Evolutionary conservation across 2,888 invertebrate genomes (phyloP).

Genomic region (Macrosoma leucophasiata): DNA sequence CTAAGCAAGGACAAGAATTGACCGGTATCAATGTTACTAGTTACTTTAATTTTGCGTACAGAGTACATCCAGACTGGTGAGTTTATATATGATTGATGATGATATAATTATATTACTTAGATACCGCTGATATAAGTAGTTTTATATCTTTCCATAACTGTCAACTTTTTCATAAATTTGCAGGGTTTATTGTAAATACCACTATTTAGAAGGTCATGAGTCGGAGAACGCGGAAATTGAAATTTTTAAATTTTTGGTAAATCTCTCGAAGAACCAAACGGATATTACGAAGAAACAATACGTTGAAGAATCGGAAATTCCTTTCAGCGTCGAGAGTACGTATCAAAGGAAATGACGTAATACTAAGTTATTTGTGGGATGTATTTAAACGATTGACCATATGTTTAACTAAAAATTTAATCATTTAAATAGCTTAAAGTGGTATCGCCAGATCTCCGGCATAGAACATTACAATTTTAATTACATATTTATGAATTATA

Average conservation of each 20-base stretch:
- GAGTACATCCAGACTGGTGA: constrained; percentile 90
- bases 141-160: neutral
- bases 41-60: constrained; percentile 85
- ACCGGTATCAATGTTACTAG: constrained; percentile 82
- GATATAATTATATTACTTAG: neutral
- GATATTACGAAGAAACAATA: constrained; percentile 63
- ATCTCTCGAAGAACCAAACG: constrained; percentile 71
- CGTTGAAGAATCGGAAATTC: constrained; percentile 37
- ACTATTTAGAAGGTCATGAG: constrained; percentile 86
- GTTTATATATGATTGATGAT: constrained; percentile 8
- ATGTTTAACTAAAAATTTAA: too few species aligned
- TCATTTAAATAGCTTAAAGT: too few species aligned
- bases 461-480: too few species aligned
- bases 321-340: constrained; percentile 49
- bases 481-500: too few species aligned
- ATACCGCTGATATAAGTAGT: neutral
- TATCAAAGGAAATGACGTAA: too few species aligned
- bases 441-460: too few species aligned
- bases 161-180: constrained; percentile 21
- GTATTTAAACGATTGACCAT: too few species aligned
- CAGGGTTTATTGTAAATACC: constrained; percentile 92
- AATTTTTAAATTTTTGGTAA: constrained; percentile 82
- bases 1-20: constrained; percentile 78
- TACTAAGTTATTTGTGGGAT: too few species aligned
- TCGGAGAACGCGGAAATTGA: constrained; percentile 84